Base-by-base conservation (phyloP, 2,797 vertebrate genomes). In the Carcharodon carcharias region DNA sequence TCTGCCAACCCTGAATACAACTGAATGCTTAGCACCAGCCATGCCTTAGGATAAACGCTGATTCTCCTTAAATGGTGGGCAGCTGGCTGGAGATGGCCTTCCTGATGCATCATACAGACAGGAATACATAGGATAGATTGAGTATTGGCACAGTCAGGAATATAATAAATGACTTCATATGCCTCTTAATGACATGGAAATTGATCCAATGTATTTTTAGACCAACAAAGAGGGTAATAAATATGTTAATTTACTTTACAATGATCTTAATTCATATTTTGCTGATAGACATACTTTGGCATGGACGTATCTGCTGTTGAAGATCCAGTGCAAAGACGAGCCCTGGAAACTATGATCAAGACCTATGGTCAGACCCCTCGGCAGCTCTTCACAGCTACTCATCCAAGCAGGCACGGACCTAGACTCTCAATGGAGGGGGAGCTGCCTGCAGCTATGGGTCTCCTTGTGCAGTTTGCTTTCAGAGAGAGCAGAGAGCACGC, bases 221-320 rank as follows among this genome's bases (percentile, higher is more conserved):
- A 35, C 16, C 5, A 65, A 40, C 45, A 67, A 21, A 26, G 0
- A 45, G 9, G 58, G 31, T 6, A 40, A 26, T 18, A 26, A 67
- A 93, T 92, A 63, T 93, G 0, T 67, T 45, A 93, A 67, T 67
- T 63, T 40, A 65, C 93, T 93, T 93, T 93, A 45, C 9, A 67
- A 67, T 45, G 18, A 93, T 23, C 35, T 26, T 67, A 23, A 40
- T 93, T n/a, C 91, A 93, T 93, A 93, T 5, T 40, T 96, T 14
- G 69, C 95, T 95, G 56, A 18, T 97, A 99, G 99, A 99, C 99
- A 0, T 99, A 99, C 96, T 99, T 99, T 97, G 99, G 99, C 91
- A 99, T 99, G 99, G 99, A 99, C 73, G 99, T 99, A 71, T 99
- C 99, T 14, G 98, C 99, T 2, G 99, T 99, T 67, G 99, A 99